Evolutionary conservation across 2,888 invertebrate species (phyloP).

Genomic region (Hypolimnas misippus): DNA sequence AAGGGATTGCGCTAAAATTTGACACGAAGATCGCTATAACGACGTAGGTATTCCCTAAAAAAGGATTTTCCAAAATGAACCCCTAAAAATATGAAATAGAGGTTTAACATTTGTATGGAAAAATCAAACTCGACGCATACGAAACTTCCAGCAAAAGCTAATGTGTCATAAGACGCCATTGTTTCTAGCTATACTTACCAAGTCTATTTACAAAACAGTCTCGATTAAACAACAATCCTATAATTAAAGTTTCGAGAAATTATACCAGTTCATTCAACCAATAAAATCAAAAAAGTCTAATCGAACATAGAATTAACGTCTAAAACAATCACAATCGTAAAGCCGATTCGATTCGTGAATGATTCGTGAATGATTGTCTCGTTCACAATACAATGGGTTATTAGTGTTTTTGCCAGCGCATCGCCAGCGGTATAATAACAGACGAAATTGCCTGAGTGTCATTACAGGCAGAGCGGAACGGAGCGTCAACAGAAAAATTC

Average conservation of each 20-base stretch:
- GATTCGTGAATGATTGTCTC: neutral
- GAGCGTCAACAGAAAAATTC: constrained; percentile 43
- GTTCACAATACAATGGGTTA: constrained; percentile 61
- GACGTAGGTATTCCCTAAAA: too few species aligned
- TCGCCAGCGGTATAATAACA: constrained; percentile 49
- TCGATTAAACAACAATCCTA: neutral
- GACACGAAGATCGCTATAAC: too few species aligned
- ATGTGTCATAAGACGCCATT: neutral
- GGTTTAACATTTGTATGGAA: too few species aligned
- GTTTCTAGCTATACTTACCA: neutral
- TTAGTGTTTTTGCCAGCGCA: constrained; percentile 62
- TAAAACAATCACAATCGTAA: constrained; percentile 17
- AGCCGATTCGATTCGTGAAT: constrained; percentile 10
- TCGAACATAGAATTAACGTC: neutral
- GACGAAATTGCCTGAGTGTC: constrained; percentile 47
- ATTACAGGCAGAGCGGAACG: constrained; percentile 48
- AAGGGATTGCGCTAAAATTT: too few species aligned
- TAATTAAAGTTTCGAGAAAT: neutral
- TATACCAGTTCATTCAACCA: neutral
- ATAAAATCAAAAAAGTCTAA: constrained; percentile 8
- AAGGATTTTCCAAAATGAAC: too few species aligned
- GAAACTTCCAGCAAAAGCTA: too few species aligned
- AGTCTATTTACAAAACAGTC: neutral
- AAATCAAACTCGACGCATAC: too few species aligned
- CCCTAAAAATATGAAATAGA: too few species aligned